These are phyloP conservation scores for Dynastes hyllus DNA, from an alignment of 2,888 invertebrate genomes.

Conservation along the genomic window DNA sequence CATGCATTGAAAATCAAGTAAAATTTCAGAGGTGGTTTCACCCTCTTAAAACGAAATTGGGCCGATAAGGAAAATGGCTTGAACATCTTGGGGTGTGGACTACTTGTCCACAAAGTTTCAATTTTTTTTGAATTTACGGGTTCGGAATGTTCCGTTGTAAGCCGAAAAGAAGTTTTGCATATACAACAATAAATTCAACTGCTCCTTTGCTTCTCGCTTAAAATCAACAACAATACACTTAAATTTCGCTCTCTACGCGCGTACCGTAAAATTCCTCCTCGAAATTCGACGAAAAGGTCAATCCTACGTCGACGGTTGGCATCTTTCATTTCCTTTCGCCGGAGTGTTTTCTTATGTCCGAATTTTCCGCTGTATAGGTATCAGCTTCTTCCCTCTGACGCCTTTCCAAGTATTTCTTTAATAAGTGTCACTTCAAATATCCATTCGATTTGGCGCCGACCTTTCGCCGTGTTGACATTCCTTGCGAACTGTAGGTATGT, in stretches of 20 bases:
- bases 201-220: too few relatives aligned
- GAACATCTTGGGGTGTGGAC: too few relatives aligned
- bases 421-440: constrained; percentile 15
- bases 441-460: not conserved
- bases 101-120: too few relatives aligned
- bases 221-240: too few relatives aligned
- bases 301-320: not conserved
- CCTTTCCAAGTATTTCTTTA: constrained; percentile 9
- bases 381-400: not conserved
- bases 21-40: too few relatives aligned
- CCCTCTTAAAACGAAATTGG: too few relatives aligned
- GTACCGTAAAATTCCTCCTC: not conserved
- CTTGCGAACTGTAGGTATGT: not conserved
- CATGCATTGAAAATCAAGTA: too few relatives aligned
- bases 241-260: not conserved
- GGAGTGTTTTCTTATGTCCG: constrained; percentile 12
- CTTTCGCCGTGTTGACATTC: not conserved
- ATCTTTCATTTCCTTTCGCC: constrained; percentile 7
- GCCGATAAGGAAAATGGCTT: too few relatives aligned
- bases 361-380: constrained; percentile 2
- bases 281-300: not conserved
- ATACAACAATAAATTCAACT: too few relatives aligned
- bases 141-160: too few relatives aligned
- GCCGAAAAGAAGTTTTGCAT: too few relatives aligned
- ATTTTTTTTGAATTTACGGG: too few relatives aligned